phyloP scores from a whole-genome alignment of 2,888 invertebrate genomes.

The Aradus depressus region DNA sequence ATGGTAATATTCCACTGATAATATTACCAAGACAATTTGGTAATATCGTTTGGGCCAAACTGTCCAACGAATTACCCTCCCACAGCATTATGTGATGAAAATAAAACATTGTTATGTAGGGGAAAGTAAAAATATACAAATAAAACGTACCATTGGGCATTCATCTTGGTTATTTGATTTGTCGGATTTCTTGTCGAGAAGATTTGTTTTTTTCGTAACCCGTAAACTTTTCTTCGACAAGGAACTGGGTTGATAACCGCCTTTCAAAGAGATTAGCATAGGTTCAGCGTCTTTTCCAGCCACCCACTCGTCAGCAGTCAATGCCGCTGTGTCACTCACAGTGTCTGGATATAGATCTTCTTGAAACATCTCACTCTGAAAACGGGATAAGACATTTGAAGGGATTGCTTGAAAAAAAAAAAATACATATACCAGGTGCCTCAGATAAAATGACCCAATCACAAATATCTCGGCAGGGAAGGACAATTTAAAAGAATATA shows the following conservation, averaged over 20 bases:
- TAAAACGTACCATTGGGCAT: constrained; percentile 6
- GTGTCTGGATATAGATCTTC: constrained; percentile 96
- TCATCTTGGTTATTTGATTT: constrained; percentile 19
- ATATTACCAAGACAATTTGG: not conserved
- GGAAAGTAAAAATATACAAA: not conserved
- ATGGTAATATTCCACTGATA: too few relatives aligned
- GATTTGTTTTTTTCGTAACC: constrained; percentile 67
- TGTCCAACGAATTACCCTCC: constrained; percentile 16
- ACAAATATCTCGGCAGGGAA: too few relatives aligned
- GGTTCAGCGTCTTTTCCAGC: constrained; percentile 84
- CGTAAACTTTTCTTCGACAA: constrained; percentile 50
- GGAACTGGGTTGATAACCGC: constrained; percentile 52
- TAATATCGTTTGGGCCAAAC: not conserved
- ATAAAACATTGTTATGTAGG: not conserved
- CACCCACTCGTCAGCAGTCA: constrained; percentile 87
- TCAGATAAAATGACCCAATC: too few relatives aligned
- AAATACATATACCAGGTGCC: not conserved
- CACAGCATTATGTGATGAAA: too few relatives aligned
- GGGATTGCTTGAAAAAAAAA: not conserved
- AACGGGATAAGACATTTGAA: too few relatives aligned
- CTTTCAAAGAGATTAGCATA: constrained; percentile 81
- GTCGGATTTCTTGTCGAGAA: constrained; percentile 54
- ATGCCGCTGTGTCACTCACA: constrained; percentile 75
- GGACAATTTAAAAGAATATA: too few relatives aligned
- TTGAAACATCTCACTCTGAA: constrained; percentile 84